phyloP scores from a whole-genome alignment of 2,888 invertebrate genomes.

The Torymus tubicola region DNA sequence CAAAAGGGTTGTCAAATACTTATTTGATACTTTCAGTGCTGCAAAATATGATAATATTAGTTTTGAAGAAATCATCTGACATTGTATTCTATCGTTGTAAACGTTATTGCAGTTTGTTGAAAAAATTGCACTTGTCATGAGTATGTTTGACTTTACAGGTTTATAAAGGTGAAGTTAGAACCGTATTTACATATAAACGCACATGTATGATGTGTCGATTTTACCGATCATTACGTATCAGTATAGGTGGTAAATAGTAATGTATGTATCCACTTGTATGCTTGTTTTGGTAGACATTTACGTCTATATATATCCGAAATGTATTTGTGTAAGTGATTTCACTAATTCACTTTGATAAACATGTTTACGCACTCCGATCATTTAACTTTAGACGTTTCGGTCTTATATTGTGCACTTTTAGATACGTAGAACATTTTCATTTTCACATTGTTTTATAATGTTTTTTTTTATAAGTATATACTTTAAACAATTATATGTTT shows the following conservation, averaged over 20 bases:
- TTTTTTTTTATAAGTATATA: no score
- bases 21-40: slow-evolving; percentile 18
- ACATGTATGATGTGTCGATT: not conserved
- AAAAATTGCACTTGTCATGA: slow-evolving; percentile 28
- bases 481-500: no score
- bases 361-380: no score
- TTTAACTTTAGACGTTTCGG: no score
- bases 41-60: slow-evolving; percentile 4
- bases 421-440: no score
- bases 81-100: not conserved
- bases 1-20: not conserved
- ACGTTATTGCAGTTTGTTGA: not conserved
- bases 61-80: slow-evolving; percentile 1
- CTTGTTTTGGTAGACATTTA: no score
- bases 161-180: not conserved
- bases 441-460: no score
- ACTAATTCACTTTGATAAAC: no score
- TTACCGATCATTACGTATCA: not conserved
- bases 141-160: slow-evolving; percentile 1
- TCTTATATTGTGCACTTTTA: no score
- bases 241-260: not conserved
- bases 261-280: no score
- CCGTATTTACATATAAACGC: not conserved
- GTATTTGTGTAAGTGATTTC: no score
- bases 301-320: no score